Evolutionary conservation across 2,797 vertebrate species (phyloP).

Genomic region (Scarus forsteni): DNA sequence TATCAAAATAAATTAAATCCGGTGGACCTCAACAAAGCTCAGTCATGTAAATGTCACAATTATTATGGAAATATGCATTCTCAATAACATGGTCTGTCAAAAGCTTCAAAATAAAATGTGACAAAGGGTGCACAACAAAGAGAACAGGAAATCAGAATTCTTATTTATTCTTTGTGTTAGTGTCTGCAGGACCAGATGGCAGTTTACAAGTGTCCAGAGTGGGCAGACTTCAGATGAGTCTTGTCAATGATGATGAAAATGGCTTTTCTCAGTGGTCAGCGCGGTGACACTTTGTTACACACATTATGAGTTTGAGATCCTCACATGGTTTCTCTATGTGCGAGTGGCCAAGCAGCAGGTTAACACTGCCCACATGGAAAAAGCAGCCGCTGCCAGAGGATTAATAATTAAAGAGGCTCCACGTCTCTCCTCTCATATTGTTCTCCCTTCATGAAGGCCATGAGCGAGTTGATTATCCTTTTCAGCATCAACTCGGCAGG

Average conservation of each 20-base stretch:
- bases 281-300: slow-evolving; percentile 59
- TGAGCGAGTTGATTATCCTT: slow-evolving; percentile 82
- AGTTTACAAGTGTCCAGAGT: slow-evolving; percentile 60
- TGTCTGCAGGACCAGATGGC: slow-evolving; percentile 65
- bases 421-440: slow-evolving; percentile 53
- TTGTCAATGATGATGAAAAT: slow-evolving; percentile 70
- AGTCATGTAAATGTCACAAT: slow-evolving; percentile 46
- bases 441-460: slow-evolving; percentile 69
- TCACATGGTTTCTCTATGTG: slow-evolving; percentile 63
- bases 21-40: slow-evolving; percentile 11
- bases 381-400: slow-evolving; percentile 60
- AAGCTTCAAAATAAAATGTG: slow-evolving; percentile 42
- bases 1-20: slow-evolving; percentile 3
- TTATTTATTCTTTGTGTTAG: slow-evolving; percentile 52
- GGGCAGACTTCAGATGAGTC: slow-evolving; percentile 60
- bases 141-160: slow-evolving; percentile 46
- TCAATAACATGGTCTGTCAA: slow-evolving; percentile 36
- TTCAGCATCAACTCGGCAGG: slow-evolving; percentile 67
- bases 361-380: slow-evolving; percentile 70
- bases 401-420: slow-evolving; percentile 82
- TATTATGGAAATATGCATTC: slow-evolving; percentile 52
- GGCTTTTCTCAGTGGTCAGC: slow-evolving; percentile 64
- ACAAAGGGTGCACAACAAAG: slow-evolving; percentile 44
- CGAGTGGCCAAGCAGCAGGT: slow-evolving; percentile 75
- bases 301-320: slow-evolving; percentile 66